Conservation (phyloP, 2,888 invertebrate species). For the Troides helena region DNA sequence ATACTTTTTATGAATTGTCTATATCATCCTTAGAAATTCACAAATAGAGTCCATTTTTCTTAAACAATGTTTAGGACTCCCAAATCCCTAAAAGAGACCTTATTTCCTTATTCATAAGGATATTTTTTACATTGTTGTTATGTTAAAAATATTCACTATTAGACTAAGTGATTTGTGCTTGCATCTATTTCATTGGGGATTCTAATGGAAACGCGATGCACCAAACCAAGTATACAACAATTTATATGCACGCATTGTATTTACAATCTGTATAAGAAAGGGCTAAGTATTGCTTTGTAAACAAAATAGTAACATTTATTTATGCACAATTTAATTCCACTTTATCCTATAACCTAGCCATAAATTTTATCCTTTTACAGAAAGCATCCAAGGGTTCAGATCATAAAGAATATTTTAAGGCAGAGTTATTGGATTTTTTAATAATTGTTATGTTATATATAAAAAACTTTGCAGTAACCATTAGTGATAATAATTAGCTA, state of each 20-base stretch:
- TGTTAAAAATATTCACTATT: constrained; percentile 38
- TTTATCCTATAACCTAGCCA: constrained; percentile 51
- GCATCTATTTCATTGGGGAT: constrained; percentile 60
- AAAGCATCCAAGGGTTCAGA: constrained; percentile 17
- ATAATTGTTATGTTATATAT: neutral
- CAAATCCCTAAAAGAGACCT: constrained; percentile 30
- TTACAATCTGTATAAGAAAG: constrained; percentile 64
- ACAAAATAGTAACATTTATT: constrained; percentile 71
- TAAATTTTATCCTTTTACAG: constrained; percentile 54
- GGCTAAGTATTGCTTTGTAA: constrained; percentile 68
- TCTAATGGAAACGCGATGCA: constrained; percentile 71
- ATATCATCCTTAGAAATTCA: constrained; percentile 44
- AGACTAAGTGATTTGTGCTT: constrained; percentile 61
- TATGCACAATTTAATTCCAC: constrained; percentile 61
- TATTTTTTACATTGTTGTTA: constrained; percentile 27
- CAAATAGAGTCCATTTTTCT: constrained; percentile 48
- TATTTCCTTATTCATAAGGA: constrained; percentile 27
- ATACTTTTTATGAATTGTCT: constrained; percentile 38
- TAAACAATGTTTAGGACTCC: constrained; percentile 26
- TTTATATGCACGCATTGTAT: constrained; percentile 52
- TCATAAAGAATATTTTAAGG: constrained; percentile 7
- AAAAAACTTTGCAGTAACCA: too few species aligned
- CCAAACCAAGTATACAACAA: constrained; percentile 52
- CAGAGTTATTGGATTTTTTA: neutral
- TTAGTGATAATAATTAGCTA: too few species aligned